Conservation (phyloP, 2,113 vertebrate species). For the Butorides virescens region DNA sequence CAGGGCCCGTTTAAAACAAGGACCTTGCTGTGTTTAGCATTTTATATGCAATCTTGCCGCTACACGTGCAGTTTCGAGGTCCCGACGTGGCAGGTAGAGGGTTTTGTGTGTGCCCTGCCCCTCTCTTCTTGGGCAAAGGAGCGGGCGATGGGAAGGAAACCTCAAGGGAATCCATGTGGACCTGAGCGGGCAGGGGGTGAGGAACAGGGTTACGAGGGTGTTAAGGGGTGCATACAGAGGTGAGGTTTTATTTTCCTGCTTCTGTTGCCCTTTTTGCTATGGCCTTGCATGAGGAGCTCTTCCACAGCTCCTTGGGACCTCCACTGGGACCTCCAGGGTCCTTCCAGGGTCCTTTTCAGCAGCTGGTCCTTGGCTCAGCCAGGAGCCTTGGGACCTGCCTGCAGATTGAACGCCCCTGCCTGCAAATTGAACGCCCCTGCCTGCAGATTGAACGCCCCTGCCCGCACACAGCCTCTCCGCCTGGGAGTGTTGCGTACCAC, state of each 20-base stretch:
- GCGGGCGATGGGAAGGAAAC: background rate
- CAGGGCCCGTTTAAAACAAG: background rate
- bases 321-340: background rate
- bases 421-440: too few species aligned
- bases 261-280: background rate
- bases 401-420: background rate
- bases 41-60: too few species aligned
- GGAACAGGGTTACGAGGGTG: background rate
- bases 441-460: too few species aligned
- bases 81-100: too few species aligned
- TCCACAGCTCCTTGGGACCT: background rate
- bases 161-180: background rate
- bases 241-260: background rate
- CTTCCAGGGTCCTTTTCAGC: background rate
- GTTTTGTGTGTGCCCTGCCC: background rate
- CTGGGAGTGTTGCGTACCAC: accelerated
- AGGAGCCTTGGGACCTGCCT: background rate
- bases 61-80: accelerated
- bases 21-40: background rate
- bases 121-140: background rate
- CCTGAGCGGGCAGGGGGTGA: background rate
- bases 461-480: background rate
- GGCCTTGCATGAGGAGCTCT: background rate
- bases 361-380: background rate
- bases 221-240: background rate